These are phyloP conservation scores for Gasteruption jaculator DNA, from an alignment of 2,888 invertebrate genomes.

Conservation along the genomic window DNA sequence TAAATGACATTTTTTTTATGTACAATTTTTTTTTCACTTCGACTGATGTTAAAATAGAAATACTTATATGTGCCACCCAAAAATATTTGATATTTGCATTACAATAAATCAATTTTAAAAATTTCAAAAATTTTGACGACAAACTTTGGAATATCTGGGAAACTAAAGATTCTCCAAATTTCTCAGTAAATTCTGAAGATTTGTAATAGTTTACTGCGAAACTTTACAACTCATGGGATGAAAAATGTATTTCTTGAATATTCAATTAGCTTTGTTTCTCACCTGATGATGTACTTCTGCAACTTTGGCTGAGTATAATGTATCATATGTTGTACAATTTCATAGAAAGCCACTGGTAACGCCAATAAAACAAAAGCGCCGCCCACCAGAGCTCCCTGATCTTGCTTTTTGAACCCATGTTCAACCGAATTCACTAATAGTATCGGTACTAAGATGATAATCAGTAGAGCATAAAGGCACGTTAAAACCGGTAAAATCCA, in stretches of 20 bases:
- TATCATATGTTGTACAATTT: conserved; percentile 90
- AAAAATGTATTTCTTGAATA: background rate
- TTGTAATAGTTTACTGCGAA: too few species aligned
- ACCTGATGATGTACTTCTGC: conserved; percentile 93
- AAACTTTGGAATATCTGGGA: too few species aligned
- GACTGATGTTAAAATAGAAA: too few species aligned
- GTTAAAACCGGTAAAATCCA: conserved; percentile 89
- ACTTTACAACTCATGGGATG: background rate
- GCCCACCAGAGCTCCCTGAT: conserved; percentile 78
- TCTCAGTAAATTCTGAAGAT: too few species aligned
- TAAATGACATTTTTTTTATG: conserved; percentile 11
- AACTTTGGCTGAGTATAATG: conserved; percentile 88
- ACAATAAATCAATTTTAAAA: too few species aligned
- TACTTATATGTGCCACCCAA: too few species aligned
- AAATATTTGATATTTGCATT: too few species aligned
- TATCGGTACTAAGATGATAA: conserved; percentile 80
- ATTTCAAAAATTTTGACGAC: too few species aligned
- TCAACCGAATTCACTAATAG: conserved; percentile 75
- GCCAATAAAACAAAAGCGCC: conserved; percentile 90
- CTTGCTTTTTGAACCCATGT: conserved; percentile 73
- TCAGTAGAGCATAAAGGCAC: conserved; percentile 72
- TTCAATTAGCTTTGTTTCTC: conserved; percentile 18
- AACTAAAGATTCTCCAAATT: too few species aligned
- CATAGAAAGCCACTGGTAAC: conserved; percentile 89
- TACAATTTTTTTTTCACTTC: conserved; percentile 11